Evolutionary conservation across 2,113 vertebrate species (phyloP).

Genomic region (Leptocoma aspasia): DNA sequence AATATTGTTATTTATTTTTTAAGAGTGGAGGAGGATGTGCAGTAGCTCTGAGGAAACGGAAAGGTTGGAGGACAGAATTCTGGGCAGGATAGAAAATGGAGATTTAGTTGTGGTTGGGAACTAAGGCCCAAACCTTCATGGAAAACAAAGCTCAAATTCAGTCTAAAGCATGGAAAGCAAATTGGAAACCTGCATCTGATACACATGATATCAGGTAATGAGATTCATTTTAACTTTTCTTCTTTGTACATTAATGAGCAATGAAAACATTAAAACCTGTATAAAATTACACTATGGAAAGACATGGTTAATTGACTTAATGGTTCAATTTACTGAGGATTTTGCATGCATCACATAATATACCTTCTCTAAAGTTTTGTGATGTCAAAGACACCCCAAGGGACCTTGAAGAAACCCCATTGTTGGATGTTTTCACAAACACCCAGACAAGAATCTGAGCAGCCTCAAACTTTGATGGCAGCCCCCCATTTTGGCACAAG

Average conservation of each 20-base stretch:
- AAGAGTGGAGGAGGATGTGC: not conserved
- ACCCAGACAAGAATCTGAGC: not conserved
- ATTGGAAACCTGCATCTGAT: not conserved
- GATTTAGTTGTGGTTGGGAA: not conserved
- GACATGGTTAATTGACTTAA: not conserved
- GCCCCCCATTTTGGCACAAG: fast-evolving
- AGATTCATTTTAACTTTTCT: not conserved
- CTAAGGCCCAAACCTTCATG: not conserved
- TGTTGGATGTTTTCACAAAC: not conserved
- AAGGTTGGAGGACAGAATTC: not conserved
- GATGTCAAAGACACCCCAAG: not conserved
- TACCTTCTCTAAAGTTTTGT: not conserved
- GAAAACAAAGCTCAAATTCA: not conserved
- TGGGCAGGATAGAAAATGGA: not conserved
- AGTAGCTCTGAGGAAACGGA: not conserved
- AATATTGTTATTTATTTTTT: not conserved
- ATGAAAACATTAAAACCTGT: not conserved
- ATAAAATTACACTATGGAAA: not conserved
- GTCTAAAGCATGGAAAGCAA: not conserved
- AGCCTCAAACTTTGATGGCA: not conserved
- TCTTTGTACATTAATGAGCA: not conserved
- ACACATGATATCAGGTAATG: not conserved
- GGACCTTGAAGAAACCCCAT: not conserved
- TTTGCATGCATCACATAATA: not conserved
- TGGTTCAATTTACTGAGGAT: not conserved